Evolutionary conservation across 2,113 vertebrate species (phyloP), one percentile per base, ranked within the genome.

Genomic region (Phoxinus phoxinus): DNA sequence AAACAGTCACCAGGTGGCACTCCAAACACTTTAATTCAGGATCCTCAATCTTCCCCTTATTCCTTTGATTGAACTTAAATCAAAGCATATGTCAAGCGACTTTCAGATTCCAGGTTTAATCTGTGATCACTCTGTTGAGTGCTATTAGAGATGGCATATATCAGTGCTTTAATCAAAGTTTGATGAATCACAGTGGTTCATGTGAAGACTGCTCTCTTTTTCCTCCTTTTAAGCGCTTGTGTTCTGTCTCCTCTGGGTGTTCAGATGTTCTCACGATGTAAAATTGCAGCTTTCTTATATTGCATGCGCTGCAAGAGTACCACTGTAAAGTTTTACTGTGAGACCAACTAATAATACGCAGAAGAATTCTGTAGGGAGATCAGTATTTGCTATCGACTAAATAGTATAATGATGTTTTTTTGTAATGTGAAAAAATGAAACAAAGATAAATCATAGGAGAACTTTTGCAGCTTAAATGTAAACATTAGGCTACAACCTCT

Each of bases 1-100:
- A 44, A 75, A 76, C 83, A 87, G 86, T 90, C 91, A 90, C 67
- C 90, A 93, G 91, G 89, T 91, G 92, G 90, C 90, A 90, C 89
- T 93, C 89, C 86, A 89, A 85, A 81, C 88, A 81, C 86, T 85
- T 86, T 86, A 83, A 71, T 77, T 51, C 32, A 46, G 44, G 53
- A 27, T n/a, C 25, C 3, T 67, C 61, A 71, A 41, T 59, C 78
- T 63, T 63, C 51, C 2, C 32, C 56, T 41, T 56, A 15, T 35
- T 58, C 15, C 4, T 83, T 58, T 41, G 65, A 83, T 83, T 32
- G 48, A 41, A 56, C 2, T n/a, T 48, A 44, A 69, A 51, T 69
- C 61, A 82, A 82, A 82, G 44, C 44, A 25, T 44, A 23, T 83
- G 46, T 58, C 41, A 83, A 58, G 51, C 27, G 30, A 53, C 67